Evolutionary conservation across 2,797 vertebrate species (phyloP).

Genomic region (Gallinago nigripennis): DNA sequence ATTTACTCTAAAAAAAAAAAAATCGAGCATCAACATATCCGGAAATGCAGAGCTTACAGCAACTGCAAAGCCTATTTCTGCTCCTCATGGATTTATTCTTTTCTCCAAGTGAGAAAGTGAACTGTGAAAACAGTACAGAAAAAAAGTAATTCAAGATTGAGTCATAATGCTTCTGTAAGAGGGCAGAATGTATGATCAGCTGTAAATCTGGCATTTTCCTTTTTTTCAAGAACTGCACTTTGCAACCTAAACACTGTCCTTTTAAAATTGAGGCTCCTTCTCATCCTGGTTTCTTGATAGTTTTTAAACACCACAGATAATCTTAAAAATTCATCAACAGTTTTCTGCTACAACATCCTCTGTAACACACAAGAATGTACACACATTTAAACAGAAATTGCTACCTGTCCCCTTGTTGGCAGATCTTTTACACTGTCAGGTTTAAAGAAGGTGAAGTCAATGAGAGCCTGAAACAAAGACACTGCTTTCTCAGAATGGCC

Average conservation of each 20-base stretch:
- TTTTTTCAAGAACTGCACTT: not conserved
- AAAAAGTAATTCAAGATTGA: conserved; percentile 7
- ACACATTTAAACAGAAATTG: not conserved
- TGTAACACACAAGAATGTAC: not conserved
- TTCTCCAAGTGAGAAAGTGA: conserved; percentile 21
- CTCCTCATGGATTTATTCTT: not conserved
- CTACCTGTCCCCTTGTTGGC: conserved; percentile 80
- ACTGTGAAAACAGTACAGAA: not conserved
- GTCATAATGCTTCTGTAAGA: not conserved
- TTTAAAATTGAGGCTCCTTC: not conserved
- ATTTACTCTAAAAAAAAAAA: not conserved
- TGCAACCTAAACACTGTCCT: not conserved
- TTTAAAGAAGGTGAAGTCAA: conserved; percentile 88
- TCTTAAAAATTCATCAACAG: not conserved
- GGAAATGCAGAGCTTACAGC: not conserved
- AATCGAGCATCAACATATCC: not conserved
- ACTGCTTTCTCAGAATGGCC: conserved; percentile 88
- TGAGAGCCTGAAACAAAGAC: conserved; percentile 89
- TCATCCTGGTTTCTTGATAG: not conserved
- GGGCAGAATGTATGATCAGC: not conserved
- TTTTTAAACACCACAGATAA: not conserved
- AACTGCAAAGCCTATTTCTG: not conserved
- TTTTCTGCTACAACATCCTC: not conserved
- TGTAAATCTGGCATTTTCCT: not conserved
- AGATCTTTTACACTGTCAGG: conserved; percentile 87